These are phyloP conservation scores for Heliconius melpomene DNA, from an alignment of 1,140 invertebrate genomes.

Conservation along the genomic window DNA sequence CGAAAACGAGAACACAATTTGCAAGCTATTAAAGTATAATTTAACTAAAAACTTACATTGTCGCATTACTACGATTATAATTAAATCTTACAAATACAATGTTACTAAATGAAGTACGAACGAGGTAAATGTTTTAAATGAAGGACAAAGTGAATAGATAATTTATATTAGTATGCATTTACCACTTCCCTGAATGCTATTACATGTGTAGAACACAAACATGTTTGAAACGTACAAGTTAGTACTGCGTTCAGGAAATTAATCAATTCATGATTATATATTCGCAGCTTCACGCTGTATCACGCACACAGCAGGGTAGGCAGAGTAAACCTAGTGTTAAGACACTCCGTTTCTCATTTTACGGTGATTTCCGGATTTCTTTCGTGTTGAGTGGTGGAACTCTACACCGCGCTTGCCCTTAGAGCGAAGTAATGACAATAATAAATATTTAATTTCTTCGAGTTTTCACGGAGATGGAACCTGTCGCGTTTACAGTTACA, in stretches of 20 bases:
- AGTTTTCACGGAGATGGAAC: too few species aligned
- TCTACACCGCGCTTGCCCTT: too few species aligned
- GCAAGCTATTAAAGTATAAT: neutral
- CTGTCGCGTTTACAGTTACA: too few species aligned
- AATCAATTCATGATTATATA: too few species aligned
- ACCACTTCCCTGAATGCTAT: neutral
- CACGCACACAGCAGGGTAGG: too few species aligned
- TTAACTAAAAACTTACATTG: neutral
- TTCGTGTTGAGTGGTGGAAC: too few species aligned
- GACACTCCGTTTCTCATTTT: too few species aligned
- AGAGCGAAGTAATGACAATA: too few species aligned
- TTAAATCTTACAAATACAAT: conserved; percentile 5
- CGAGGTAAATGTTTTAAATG: neutral
- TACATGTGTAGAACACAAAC: neutral
- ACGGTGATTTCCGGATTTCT: too few species aligned
- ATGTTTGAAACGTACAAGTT: conserved; percentile 3
- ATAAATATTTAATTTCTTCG: too few species aligned
- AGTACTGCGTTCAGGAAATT: neutral
- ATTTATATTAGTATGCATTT: neutral
- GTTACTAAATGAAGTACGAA: neutral
- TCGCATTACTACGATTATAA: neutral
- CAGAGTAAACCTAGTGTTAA: too few species aligned
- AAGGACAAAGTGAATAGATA: neutral
- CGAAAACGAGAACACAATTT: neutral
- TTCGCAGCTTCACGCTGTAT: too few species aligned